Evolutionary conservation across 2,797 vertebrate genomes (phyloP).

Genomic region (Florisuga fusca): DNA sequence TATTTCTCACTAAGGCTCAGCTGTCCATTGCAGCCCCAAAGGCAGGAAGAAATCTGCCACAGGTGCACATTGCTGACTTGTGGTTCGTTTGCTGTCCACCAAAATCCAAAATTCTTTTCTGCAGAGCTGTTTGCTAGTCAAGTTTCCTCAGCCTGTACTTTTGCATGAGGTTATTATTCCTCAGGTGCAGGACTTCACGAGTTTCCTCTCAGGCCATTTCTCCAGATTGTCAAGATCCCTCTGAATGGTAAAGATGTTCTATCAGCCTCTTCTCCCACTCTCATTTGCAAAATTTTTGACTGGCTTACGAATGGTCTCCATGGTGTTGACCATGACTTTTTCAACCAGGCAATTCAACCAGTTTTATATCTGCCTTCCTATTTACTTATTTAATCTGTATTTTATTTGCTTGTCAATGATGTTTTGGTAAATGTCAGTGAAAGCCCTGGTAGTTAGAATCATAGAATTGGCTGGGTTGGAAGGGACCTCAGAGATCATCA

Average conservation of each 20-base stretch:
- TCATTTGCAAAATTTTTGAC: neutral
- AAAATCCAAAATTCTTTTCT: neutral
- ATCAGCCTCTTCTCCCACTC: neutral
- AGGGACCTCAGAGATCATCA: too few relatives aligned
- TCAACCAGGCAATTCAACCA: neutral
- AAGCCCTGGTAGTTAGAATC: neutral
- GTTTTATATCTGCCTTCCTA: neutral
- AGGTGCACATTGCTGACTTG: neutral
- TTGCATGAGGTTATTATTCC: neutral
- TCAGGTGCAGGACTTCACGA: neutral
- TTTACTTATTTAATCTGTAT: neutral
- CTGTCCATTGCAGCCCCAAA: neutral
- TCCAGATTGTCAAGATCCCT: neutral
- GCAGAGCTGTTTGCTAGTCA: neutral
- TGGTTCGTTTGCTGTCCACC: neutral
- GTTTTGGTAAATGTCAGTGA: accelerated
- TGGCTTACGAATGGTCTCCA: neutral
- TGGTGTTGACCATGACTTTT: neutral
- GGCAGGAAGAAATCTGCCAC: neutral
- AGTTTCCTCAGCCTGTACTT: neutral
- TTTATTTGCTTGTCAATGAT: neutral
- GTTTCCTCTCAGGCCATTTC: neutral
- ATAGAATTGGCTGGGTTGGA: too few relatives aligned
- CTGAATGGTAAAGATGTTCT: neutral
- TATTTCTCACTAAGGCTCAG: neutral